Percentiles rank a stretch among this genome's conserved stretches.
Conservation (phyloP, 2,113 vertebrate species). For the Callospermophilus lateralis region DNA sequence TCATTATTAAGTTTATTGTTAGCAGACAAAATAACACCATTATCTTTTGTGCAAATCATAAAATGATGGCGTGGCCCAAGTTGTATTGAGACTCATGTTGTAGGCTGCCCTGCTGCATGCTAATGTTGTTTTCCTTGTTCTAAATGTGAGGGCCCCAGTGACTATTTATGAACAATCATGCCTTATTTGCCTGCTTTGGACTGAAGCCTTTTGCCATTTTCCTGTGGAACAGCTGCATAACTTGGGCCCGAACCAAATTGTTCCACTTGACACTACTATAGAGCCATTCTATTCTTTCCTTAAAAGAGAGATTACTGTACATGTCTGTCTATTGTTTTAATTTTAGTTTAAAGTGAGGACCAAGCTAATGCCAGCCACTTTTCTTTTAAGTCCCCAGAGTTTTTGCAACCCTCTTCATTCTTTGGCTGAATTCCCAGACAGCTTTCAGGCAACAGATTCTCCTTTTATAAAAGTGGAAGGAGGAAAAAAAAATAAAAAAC, state of each 20-base stretch:
- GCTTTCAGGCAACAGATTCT: conserved; percentile 64
- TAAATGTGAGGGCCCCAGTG: conserved; percentile 68
- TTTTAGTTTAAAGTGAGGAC: conserved; percentile 78
- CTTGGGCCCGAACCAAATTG: conserved; percentile 69
- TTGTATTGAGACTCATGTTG: neutral
- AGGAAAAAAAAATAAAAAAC: neutral
- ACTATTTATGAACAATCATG: conserved; percentile 74
- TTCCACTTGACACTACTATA: conserved; percentile 63
- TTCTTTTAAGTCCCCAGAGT: conserved; percentile 66
- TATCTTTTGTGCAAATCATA: conserved; percentile 42
- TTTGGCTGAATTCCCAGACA: conserved; percentile 77
- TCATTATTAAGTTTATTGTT: neutral
- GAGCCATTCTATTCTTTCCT: conserved; percentile 69
- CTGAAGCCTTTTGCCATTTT: conserved; percentile 71
- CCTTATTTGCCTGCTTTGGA: conserved; percentile 42
- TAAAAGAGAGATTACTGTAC: conserved; percentile 72
- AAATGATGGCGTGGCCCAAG: neutral
- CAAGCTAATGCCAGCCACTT: conserved; percentile 69
- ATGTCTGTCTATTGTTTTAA: conserved; percentile 81
- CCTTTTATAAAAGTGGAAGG: conserved; percentile 60
- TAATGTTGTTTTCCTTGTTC: conserved; percentile 70
- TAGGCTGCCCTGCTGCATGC: conserved; percentile 50
- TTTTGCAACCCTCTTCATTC: conserved; percentile 65
- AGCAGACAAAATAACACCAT: neutral
- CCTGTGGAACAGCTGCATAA: conserved; percentile 76